Conservation (phyloP, 1,140 invertebrate genomes). For the Neodiprion virginianus region DNA sequence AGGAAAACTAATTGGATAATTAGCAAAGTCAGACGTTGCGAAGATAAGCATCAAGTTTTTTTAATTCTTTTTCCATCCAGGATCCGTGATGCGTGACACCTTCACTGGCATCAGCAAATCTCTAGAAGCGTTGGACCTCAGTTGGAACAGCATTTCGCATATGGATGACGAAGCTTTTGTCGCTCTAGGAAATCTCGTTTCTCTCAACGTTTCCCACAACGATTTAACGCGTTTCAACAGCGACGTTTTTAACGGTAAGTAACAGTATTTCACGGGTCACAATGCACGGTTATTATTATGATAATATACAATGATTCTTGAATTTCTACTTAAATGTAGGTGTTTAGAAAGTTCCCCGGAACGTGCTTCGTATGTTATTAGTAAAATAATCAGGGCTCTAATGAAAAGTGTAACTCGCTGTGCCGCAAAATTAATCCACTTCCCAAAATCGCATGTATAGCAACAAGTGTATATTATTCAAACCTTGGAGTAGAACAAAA, state of each 20-base stretch:
- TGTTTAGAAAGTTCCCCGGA: too few relatives aligned
- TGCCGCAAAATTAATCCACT: too few relatives aligned
- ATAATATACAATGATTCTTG: too few relatives aligned
- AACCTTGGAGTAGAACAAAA: too few relatives aligned
- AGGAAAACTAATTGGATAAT: not conserved
- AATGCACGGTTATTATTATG: not conserved
- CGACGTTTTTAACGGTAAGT: conserved; percentile 76
- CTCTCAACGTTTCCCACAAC: conserved; percentile 78
- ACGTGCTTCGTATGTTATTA: too few relatives aligned
- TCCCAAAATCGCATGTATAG: too few relatives aligned
- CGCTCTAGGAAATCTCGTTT: conserved; percentile 70
- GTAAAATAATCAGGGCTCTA: too few relatives aligned
- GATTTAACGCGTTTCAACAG: conserved; percentile 79
- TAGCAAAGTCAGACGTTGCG: not conserved
- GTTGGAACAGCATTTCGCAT: conserved; percentile 74
- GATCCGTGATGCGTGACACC: conserved; percentile 67
- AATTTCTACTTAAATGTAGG: too few relatives aligned
- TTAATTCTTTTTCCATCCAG: conserved; percentile 60
- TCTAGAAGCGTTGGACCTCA: conserved; percentile 77
- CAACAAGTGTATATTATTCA: too few relatives aligned
- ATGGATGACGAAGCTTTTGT: conserved; percentile 78
- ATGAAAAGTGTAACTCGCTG: too few relatives aligned
- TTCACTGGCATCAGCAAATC: conserved; percentile 68
- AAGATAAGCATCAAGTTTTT: conserved; percentile 12
- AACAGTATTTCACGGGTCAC: conserved; percentile 14